phyloP scores from a whole-genome alignment of 2,113 vertebrate species.

The Centropus unirufus region DNA sequence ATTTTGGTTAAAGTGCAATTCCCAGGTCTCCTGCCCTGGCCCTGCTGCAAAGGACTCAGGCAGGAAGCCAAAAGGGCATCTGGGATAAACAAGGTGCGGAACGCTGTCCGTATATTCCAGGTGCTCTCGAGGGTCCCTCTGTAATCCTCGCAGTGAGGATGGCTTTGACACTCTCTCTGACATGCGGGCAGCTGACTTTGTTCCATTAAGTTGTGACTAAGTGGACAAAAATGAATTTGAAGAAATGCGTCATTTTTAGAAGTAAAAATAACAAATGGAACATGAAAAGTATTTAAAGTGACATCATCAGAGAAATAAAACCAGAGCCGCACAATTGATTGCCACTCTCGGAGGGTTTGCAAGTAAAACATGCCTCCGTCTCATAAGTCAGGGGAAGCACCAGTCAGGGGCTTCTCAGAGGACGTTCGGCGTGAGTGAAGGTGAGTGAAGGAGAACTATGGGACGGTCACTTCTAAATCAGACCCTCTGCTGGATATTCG shows the following conservation, averaged over 20 bases:
- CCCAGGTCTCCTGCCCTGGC: background rate
- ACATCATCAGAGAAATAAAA: slow-evolving; percentile 80
- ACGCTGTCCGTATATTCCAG: background rate
- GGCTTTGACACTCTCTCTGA: slow-evolving; percentile 26
- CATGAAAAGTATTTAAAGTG: slow-evolving; percentile 83
- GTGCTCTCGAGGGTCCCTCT: background rate
- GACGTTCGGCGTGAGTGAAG: slow-evolving; percentile 42
- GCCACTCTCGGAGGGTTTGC: slow-evolving; percentile 71
- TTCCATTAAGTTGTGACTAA: slow-evolving; percentile 76
- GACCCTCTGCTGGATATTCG: slow-evolving; percentile 20
- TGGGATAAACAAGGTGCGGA: background rate
- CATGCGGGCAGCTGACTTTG: slow-evolving; percentile 36
- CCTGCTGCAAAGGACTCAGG: background rate
- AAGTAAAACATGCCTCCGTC: slow-evolving; percentile 64
- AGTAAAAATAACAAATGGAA: slow-evolving; percentile 85
- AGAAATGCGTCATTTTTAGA: slow-evolving; percentile 82
- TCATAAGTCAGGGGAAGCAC: slow-evolving; percentile 41
- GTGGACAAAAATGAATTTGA: slow-evolving; percentile 81
- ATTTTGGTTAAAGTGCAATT: background rate
- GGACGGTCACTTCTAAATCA: background rate
- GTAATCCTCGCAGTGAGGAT: background rate
- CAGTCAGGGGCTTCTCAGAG: slow-evolving; percentile 51
- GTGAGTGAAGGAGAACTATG: slow-evolving; percentile 73
- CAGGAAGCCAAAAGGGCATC: slow-evolving; percentile 11
- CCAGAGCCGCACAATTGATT: slow-evolving; percentile 67